Evolutionary conservation across 2,113 vertebrate genomes (phyloP).

Genomic region (Pipra filicauda): DNA sequence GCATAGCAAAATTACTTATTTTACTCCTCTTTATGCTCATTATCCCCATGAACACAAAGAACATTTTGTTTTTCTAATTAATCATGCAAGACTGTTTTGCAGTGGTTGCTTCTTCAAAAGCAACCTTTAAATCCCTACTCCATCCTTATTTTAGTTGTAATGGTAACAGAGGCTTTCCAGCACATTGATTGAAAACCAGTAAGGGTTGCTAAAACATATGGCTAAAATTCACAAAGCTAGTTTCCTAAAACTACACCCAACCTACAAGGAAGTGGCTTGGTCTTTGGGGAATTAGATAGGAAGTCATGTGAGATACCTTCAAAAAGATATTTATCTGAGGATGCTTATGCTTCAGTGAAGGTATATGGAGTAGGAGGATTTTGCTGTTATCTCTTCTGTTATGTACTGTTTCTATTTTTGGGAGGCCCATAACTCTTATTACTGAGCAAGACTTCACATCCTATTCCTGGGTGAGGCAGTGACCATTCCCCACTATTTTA

Average conservation of each 20-base stretch:
- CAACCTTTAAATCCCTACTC: neutral
- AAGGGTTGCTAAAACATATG: neutral
- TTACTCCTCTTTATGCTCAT: neutral
- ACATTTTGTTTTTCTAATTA: neutral
- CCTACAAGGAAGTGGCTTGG: neutral
- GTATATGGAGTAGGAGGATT: neutral
- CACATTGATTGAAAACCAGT: neutral
- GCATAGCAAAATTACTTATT: neutral
- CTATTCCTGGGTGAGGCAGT: constrained; percentile 55
- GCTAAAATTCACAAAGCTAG: neutral
- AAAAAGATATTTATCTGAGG: neutral
- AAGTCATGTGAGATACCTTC: neutral
- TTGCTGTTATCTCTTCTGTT: neutral
- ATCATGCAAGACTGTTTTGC: neutral
- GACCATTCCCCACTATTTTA: constrained; percentile 48
- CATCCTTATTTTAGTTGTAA: neutral
- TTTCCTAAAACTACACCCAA: neutral
- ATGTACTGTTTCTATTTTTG: neutral
- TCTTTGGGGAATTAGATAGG: neutral
- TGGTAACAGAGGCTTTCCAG: neutral
- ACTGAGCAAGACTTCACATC: constrained; percentile 26
- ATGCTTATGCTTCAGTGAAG: neutral
- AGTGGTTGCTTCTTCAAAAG: neutral
- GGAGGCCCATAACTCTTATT: neutral
- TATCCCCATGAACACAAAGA: neutral